A percentile compares a stretch with the other conserved stretches of the same genome.
These are phyloP conservation scores for Peromyscus polionotus DNA, from an alignment of 2,113 vertebrate species.

Conservation along the genomic window DNA sequence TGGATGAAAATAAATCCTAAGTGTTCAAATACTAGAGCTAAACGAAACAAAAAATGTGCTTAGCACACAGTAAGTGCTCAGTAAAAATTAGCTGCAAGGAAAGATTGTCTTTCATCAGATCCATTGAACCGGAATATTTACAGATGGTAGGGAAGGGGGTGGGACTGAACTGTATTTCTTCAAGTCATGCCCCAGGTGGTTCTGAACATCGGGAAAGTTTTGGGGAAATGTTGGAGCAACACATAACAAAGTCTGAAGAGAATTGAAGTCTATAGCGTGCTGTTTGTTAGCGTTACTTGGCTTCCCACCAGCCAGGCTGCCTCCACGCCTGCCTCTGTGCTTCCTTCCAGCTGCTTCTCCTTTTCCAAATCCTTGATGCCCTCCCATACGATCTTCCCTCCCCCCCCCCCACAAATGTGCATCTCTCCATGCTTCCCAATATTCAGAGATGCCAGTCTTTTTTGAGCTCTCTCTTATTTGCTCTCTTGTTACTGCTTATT, in stretches of 20 bases:
- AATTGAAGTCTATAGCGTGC: neutral
- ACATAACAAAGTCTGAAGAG: neutral
- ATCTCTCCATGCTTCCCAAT: neutral
- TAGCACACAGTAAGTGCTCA: neutral
- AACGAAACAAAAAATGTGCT: neutral
- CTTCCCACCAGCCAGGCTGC: too few relatives aligned
- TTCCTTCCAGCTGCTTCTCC: neutral
- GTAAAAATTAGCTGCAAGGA: neutral
- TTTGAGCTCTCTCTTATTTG: neutral
- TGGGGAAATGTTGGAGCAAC: neutral
- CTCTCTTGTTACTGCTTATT: neutral
- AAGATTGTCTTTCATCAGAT: neutral
- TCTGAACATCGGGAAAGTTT: neutral
- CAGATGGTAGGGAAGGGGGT: neutral
- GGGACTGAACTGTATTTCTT: neutral
- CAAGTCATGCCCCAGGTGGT: neutral
- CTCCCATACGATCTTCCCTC: neutral
- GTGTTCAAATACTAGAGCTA: neutral
- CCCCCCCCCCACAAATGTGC: too few relatives aligned
- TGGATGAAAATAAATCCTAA: neutral
- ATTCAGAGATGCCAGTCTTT: neutral
- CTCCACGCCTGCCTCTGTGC: fast-evolving
- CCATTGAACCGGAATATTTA: neutral
- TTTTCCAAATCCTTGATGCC: neutral
- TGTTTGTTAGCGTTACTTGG: neutral